Evolutionary conservation across 2,797 vertebrate species (phyloP).

Genomic region (Clarias laeviceps): DNA sequence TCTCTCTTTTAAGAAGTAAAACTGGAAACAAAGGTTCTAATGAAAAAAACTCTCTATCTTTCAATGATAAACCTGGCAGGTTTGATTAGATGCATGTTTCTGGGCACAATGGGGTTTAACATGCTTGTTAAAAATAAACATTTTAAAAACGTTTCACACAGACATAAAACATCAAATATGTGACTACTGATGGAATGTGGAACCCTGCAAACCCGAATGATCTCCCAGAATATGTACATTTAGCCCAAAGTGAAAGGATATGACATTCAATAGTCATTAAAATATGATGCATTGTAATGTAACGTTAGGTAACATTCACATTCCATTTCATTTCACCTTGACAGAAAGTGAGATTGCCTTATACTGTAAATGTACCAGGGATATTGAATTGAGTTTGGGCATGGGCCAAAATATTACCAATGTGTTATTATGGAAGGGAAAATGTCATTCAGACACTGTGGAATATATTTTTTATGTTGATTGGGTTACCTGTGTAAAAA

Average conservation of each 20-base stretch:
- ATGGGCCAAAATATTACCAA: neutral
- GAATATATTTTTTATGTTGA: neutral
- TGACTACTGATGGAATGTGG: neutral
- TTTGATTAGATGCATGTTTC: constrained; percentile 9
- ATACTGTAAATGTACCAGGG: neutral
- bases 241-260: neutral
- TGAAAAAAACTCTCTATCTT: constrained; percentile 34
- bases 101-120: neutral
- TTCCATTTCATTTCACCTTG: neutral
- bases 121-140: neutral
- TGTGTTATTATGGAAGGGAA: neutral
- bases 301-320: neutral
- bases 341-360: neutral
- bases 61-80: constrained; percentile 44
- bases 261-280: neutral
- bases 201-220: neutral
- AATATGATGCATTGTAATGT: neutral
- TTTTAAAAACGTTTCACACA: neutral
- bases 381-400: neutral
- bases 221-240: neutral
- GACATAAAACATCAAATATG: neutral
- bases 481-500: neutral
- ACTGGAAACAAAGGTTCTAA: constrained; percentile 48
- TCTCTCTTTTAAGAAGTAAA: constrained; percentile 51
- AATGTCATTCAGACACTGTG: neutral